phyloP scores from a whole-genome alignment of 2,888 invertebrate species.

The Synanthedon myopaeformis region DNA sequence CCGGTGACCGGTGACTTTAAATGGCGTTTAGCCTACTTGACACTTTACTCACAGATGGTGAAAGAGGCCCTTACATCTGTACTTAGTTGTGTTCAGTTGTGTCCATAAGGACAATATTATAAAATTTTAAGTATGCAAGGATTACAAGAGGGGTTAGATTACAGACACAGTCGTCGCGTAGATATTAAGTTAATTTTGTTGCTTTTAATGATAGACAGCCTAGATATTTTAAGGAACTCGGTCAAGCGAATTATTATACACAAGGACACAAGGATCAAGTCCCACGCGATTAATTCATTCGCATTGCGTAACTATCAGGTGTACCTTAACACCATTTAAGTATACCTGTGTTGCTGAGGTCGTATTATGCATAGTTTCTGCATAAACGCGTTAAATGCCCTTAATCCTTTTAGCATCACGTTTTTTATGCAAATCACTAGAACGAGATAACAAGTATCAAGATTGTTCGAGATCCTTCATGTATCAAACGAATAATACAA shows the following conservation, averaged over 20 bases:
- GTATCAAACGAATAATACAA: too few relatives aligned
- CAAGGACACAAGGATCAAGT: not conserved
- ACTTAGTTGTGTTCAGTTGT: too few relatives aligned
- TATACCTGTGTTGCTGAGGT: not conserved
- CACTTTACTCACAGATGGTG: too few relatives aligned
- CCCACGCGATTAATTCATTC: not conserved
- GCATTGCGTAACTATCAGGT: not conserved
- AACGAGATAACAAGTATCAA: not conserved
- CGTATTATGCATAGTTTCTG: not conserved
- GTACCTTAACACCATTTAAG: not conserved
- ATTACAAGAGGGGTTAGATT: too few relatives aligned
- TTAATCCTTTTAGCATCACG: not conserved
- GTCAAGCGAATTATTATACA: not conserved
- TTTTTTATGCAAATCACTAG: constrained; percentile 1
- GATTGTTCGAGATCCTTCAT: too few relatives aligned
- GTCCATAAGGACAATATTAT: too few relatives aligned
- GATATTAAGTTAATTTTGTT: too few relatives aligned
- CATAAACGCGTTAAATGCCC: not conserved
- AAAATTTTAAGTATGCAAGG: too few relatives aligned
- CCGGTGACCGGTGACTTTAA: too few relatives aligned
- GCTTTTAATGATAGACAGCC: not conserved
- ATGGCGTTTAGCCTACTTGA: too few relatives aligned
- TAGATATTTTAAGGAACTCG: not conserved
- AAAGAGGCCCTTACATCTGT: too few relatives aligned
- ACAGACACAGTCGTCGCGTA: too few relatives aligned